These are phyloP conservation scores for Acrobasis repandana DNA, from an alignment of 2,888 invertebrate species.

Conservation along the genomic window DNA sequence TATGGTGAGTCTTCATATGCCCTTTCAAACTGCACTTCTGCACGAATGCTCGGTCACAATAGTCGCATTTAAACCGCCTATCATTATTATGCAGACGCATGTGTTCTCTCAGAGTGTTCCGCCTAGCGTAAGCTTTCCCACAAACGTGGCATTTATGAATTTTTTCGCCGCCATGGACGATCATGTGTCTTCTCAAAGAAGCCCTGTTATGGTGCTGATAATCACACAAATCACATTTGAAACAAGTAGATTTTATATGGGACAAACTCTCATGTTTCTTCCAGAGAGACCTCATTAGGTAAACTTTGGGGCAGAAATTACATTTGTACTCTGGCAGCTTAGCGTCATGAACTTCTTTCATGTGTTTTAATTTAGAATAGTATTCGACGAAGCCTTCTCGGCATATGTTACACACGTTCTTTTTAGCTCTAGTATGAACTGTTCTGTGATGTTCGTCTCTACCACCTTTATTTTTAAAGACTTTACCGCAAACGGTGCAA, in stretches of 20 bases:
- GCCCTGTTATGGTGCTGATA: constrained; percentile 25
- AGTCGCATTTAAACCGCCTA: constrained; percentile 41
- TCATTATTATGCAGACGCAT: constrained; percentile 51
- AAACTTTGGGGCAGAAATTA: constrained; percentile 22
- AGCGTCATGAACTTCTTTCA: constrained; percentile 13
- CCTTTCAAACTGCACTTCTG: constrained; percentile 40
- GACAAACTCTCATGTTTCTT: constrained; percentile 24
- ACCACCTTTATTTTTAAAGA: constrained; percentile 19
- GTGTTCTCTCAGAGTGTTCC: constrained; percentile 55
- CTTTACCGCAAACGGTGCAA: constrained; percentile 27
- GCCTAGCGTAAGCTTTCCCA: constrained; percentile 49
- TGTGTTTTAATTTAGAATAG: constrained; percentile 18
- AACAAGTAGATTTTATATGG: constrained; percentile 23
- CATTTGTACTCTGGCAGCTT: constrained; percentile 22
- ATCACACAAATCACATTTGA: constrained; percentile 23
- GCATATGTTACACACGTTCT: constrained; percentile 16
- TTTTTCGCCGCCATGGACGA: constrained; percentile 39
- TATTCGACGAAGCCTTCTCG: constrained; percentile 16
- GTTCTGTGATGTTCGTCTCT: constrained; percentile 15
- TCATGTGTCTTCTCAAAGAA: constrained; percentile 23
- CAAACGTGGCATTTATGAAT: constrained; percentile 63
- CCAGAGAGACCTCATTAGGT: constrained; percentile 44
- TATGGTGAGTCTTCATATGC: constrained; percentile 51
- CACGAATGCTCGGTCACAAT: constrained; percentile 39
- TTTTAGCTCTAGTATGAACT: constrained; percentile 15